Conservation (phyloP, 2,113 vertebrate genomes). For the Pygoscelis adeliae region DNA sequence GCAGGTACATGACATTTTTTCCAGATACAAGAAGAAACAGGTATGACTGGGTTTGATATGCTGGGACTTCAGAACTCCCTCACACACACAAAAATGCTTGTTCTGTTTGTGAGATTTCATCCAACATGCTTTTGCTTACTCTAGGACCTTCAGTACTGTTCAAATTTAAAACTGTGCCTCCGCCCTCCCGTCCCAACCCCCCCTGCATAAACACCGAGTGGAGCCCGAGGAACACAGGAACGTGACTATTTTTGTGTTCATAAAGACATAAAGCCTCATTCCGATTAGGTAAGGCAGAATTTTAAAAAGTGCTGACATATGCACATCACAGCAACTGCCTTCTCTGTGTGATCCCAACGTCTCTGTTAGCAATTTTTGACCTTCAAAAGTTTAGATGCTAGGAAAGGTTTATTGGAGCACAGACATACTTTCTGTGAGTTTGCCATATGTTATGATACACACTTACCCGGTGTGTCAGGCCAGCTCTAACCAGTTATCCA, state of each 20-base stretch:
- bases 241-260: not conserved
- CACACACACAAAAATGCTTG: not conserved
- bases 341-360: not conserved
- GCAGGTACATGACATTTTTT: accelerated
- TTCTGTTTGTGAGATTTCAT: not conserved
- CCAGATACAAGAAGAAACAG: not conserved
- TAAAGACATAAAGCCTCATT: not conserved
- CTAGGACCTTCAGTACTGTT: not conserved
- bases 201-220: not conserved
- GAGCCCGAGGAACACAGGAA: not conserved
- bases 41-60: not conserved
- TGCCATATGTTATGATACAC: not conserved
- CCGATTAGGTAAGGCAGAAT: not conserved
- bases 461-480: not conserved
- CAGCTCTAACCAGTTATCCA: not conserved
- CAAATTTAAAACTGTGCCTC: not conserved
- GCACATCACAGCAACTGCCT: not conserved
- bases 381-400: not conserved
- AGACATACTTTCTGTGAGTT: not conserved
- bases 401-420: not conserved
- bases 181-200: not conserved
- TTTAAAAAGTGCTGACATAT: not conserved
- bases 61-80: not conserved
- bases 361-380: not conserved
- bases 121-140: not conserved